Base-by-base conservation (phyloP, 2,797 vertebrate genomes). In the Phyllotis vaccarum region DNA sequence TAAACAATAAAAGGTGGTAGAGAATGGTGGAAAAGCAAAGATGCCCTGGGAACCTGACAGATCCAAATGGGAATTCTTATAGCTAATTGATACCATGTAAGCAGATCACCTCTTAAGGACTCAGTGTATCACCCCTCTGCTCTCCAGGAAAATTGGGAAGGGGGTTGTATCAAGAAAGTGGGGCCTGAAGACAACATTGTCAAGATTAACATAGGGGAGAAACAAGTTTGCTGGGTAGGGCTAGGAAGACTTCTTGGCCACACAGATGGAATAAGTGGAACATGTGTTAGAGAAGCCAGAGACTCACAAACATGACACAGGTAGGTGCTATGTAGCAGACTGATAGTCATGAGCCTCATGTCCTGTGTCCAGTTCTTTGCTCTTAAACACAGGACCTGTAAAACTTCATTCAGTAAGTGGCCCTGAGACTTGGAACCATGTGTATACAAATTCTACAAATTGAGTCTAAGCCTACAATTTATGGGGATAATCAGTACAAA, bases 401-500 rank as follows among this genome's bases (percentile, higher is more conserved):
- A 72, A 29, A 2, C 24, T 29, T 87, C 34, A 21, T 29, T 87
- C 34, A 21, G 12, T 37, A 16, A 72, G 49, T 31, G 24, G 0
- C 85, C 29, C n/a, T 56, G 27, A n/a, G 49, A 37, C 24, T 72
- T 10, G 7, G 49, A 56, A 14, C 66, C n/a, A 19, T 21, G 54
- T n/a, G 6, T 19, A 31, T 31, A 56, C 24, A 34, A 43, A 58
- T 31, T 54, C 37, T 58, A 43, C 1, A 56, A 43, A 91, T 31
- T 78, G 74, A 75, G 24, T 40, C 83, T 62, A 46, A 21, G 16
- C 5, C 17, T 40, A 31, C 46, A 6, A 60, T 27, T 1, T 21
- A 17, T 2, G 46, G 7, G 17, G 52, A 17, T 12, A 10, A 5
- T 8, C 0, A 0, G 8, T 9, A 58, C 58, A 10, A 70, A 60